Evolutionary conservation across 2,113 vertebrate genomes (phyloP).

Genomic region (Guaruba guarouba): DNA sequence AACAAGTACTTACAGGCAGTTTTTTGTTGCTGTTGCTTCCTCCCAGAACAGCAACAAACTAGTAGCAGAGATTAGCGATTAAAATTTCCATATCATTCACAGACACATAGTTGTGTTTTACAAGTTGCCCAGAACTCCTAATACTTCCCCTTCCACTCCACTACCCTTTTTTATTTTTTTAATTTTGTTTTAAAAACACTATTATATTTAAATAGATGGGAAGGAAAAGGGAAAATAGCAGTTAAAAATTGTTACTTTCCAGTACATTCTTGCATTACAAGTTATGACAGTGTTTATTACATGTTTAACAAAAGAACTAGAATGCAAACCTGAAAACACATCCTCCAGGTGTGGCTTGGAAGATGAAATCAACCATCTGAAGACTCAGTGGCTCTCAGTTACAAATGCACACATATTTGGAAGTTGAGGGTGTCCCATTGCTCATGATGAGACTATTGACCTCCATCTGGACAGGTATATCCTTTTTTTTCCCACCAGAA

Average conservation of each 20-base stretch:
- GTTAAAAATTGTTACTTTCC: background rate
- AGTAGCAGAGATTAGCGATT: background rate
- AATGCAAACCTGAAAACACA: background rate
- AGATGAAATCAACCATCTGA: background rate
- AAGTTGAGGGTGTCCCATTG: background rate
- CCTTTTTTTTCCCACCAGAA: background rate
- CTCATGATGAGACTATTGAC: background rate
- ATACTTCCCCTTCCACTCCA: background rate
- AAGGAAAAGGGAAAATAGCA: background rate
- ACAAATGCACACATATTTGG: background rate
- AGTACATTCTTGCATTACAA: background rate
- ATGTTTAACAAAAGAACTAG: background rate
- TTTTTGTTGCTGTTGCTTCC: constrained; percentile 33
- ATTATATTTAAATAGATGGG: background rate
- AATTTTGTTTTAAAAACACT: background rate
- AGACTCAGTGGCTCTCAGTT: background rate
- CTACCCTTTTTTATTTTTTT: background rate
- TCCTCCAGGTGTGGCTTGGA: background rate
- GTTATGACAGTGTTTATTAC: background rate
- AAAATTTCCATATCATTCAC: constrained; percentile 27
- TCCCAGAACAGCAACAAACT: constrained; percentile 55
- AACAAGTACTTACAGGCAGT: constrained; percentile 34
- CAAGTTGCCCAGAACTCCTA: background rate
- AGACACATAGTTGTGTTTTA: background rate
- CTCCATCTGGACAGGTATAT: background rate